Evolutionary conservation across 2,797 vertebrate genomes (phyloP).

Genomic region (Esox lucius): DNA sequence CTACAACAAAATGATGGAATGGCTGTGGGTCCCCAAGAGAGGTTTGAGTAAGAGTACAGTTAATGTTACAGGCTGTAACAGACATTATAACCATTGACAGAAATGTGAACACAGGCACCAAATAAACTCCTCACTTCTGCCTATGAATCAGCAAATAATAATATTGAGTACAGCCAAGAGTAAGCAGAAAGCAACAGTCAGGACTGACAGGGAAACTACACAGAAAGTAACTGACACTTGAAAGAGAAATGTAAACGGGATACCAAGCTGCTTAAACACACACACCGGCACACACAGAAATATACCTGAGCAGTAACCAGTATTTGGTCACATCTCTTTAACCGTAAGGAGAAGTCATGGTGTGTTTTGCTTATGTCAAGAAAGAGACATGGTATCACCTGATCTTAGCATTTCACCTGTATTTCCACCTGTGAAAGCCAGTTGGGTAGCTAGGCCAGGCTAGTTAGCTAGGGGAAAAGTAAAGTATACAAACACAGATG

Average conservation of each 20-base stretch:
- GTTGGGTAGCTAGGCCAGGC: background rate
- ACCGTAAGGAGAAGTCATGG: constrained; percentile 25
- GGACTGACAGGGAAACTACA: constrained; percentile 61
- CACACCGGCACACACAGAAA: background rate
- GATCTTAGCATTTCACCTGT: background rate
- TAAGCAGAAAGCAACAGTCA: constrained; percentile 49
- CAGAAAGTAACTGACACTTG: constrained; percentile 52
- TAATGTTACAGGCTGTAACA: background rate
- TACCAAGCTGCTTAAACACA: constrained; percentile 39
- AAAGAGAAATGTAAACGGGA: constrained; percentile 54
- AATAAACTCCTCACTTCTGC: background rate
- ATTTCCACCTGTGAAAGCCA: background rate
- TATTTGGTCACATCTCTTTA: constrained; percentile 29
- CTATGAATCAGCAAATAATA: background rate
- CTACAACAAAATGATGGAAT: too few species aligned
- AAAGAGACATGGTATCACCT: constrained; percentile 6
- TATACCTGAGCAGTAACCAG: constrained; percentile 29
- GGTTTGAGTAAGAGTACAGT: too few species aligned
- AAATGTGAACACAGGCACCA: background rate
- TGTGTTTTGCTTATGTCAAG: constrained; percentile 47
- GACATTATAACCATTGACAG: background rate
- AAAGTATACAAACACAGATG: too few species aligned
- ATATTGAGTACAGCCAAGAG: constrained; percentile 16
- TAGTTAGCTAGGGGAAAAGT: background rate
- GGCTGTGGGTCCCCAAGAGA: too few species aligned